A percentile compares a stretch with the other conserved stretches of the same genome.
phyloP scores from a whole-genome alignment of 2,113 vertebrate genomes.

The Oncorhynchus keta region DNA sequence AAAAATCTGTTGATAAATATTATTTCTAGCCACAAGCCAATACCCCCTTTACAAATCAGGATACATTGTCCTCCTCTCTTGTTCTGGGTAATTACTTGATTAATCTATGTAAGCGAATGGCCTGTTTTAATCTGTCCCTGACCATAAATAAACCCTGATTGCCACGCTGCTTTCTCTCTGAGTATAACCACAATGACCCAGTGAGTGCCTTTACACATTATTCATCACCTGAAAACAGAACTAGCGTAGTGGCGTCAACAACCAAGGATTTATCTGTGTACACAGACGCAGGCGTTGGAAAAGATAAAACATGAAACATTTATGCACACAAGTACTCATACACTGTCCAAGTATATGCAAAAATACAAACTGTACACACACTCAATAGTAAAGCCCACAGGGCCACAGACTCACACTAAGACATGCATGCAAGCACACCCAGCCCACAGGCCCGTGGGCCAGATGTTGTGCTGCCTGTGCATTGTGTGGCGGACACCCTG shows the following conservation, averaged over 20 bases:
- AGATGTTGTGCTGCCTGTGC: too few relatives aligned
- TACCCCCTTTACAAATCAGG: not conserved
- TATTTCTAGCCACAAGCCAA: not conserved
- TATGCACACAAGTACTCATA: not conserved
- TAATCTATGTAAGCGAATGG: conserved; percentile 22
- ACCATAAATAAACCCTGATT: conserved; percentile 21
- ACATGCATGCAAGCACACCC: too few relatives aligned
- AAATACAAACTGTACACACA: too few relatives aligned
- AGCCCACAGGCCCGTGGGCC: too few relatives aligned
- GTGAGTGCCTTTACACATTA: not conserved
- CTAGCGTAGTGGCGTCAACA: conserved; percentile 29
- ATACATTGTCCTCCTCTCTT: not conserved
- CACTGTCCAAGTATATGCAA: too few relatives aligned
- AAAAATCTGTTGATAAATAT: not conserved
- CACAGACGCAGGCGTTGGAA: conserved; percentile 13
- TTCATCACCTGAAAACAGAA: conserved; percentile 32
- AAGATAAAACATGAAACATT: conserved; percentile 29
- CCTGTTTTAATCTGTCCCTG: not conserved
- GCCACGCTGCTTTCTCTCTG: not conserved
- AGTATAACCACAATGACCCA: not conserved
- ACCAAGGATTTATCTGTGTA: conserved; percentile 18
- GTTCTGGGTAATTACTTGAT: conserved; percentile 3
- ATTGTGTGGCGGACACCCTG: too few relatives aligned
- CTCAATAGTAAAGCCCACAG: too few relatives aligned
- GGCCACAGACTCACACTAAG: too few relatives aligned